Base-by-base conservation (phyloP, 2,888 invertebrate genomes). In the Aphidius colemani region DNA sequence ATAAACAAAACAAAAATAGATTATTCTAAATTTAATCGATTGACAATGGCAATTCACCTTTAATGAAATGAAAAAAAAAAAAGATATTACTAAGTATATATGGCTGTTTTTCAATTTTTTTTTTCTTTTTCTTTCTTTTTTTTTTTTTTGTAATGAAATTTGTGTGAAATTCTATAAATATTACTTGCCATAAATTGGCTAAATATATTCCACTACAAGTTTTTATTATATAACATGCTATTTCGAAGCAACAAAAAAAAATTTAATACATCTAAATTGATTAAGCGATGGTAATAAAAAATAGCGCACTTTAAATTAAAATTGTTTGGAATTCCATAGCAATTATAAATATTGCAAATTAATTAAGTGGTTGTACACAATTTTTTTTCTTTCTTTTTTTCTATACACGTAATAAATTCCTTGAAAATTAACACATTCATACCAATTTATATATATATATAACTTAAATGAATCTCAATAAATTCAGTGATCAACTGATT, bases 391-490 rank as follows among this genome's bases (percentile, higher is more conserved):
- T n/a, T n/a, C n/a, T n/a, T n/a, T n/a, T 69, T 67, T 57, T 53
- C 40, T 48, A 63, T 69, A 69, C 69, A 67, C 63, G 61, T 71
- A 57, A 67, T 71, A 74, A 74, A 74, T 73, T 70, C 71, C 70
- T 68, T 69, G 46, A 46, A 51, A 56, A 53, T 55, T 50, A 39
- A 51, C 56, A 46, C 43, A 11, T 13, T 58, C 45, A 51, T 45
- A 44, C 41, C 45, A 44, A 51, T 53, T 10, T 7, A 18, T 59
- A 11, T 58, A 51, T 58, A 51, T 45, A 44, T 43, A 44, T 41
- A 43, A 44, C n/a, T 53, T 41, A 49, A 59, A 50, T 48, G 41
- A n/a, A 50, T 45, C 46, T 55, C 55, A 49, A 18, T 39, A 51
- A 55, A 46, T 60, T 63, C 43, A 56, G 13, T 56, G 48, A 57